These are phyloP conservation scores for Uropsilus gracilis DNA, from an alignment of 2,113 vertebrate species.

Conservation along the genomic window DNA sequence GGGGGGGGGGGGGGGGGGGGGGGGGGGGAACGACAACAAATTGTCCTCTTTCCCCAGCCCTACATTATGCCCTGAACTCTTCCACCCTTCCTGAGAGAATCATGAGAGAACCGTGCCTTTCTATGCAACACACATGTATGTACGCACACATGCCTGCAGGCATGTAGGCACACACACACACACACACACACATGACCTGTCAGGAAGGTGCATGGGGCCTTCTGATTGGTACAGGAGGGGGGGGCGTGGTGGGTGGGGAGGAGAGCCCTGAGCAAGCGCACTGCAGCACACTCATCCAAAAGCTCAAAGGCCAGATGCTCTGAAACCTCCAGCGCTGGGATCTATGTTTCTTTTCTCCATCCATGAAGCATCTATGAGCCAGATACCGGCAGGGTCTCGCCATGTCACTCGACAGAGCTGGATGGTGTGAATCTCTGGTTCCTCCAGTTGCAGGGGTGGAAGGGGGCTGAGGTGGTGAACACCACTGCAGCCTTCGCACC, in stretches of 20 bases:
- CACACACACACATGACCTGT: fast-evolving
- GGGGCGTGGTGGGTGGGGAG: no score
- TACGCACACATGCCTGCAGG: no score
- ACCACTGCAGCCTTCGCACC: not conserved
- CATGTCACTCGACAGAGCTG: not conserved
- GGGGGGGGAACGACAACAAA: no score
- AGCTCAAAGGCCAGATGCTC: not conserved
- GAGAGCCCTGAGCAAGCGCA: fast-evolving
- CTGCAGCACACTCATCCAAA: fast-evolving
- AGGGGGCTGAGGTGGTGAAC: not conserved
- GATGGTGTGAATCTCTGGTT: not conserved
- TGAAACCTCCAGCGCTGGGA: fast-evolving
- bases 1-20: no score
- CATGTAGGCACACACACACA: no score
- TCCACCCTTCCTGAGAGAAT: not conserved
- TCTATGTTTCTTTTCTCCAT: not conserved
- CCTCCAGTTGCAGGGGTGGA: not conserved
- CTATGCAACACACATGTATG: no score
- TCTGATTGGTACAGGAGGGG: not conserved
- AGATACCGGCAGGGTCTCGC: fast-evolving
- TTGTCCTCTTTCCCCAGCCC: not conserved
- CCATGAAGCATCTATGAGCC: fast-evolving
- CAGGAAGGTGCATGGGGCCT: not conserved
- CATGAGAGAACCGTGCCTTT: not conserved
- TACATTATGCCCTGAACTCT: not conserved